Evolutionary conservation across 1,140 invertebrate species (phyloP).

Genomic region (Bombus waltoni): DNA sequence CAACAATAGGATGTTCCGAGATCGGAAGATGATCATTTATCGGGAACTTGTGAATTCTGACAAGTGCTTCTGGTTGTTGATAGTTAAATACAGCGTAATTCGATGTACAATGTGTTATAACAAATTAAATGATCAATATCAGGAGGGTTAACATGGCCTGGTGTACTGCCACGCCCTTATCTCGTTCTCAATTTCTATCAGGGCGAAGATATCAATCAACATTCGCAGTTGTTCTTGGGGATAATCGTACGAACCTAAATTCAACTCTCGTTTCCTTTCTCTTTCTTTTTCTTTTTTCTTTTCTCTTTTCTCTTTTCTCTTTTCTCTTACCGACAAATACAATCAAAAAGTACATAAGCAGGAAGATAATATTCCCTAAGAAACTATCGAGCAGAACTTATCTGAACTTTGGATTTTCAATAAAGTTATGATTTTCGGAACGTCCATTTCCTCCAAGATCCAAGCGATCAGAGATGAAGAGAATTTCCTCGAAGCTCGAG

Average conservation of each 20-base stretch:
- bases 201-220: background rate
- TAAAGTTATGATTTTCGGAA: background rate
- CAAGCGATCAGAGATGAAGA: background rate
- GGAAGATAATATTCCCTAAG: background rate
- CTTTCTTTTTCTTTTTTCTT: background rate
- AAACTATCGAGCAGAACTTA: background rate
- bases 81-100: no score
- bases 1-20: no score
- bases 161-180: conserved; percentile 8
- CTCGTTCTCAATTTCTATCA: conserved; percentile 21
- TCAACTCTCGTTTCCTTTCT: background rate
- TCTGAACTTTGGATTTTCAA: background rate
- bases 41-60: no score
- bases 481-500: background rate
- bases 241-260: background rate
- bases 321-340: background rate
- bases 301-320: no score
- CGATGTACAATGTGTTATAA: no score
- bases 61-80: no score
- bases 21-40: no score
- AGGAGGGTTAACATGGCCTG: conserved; percentile 11
- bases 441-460: background rate
- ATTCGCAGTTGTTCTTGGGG: conserved; percentile 32
- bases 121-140: background rate
- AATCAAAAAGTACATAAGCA: background rate